Evolutionary conservation across 2,797 vertebrate genomes (phyloP), one percentile per base, ranked within the genome.

Genomic region (Gymnothorax javanicus): DNA sequence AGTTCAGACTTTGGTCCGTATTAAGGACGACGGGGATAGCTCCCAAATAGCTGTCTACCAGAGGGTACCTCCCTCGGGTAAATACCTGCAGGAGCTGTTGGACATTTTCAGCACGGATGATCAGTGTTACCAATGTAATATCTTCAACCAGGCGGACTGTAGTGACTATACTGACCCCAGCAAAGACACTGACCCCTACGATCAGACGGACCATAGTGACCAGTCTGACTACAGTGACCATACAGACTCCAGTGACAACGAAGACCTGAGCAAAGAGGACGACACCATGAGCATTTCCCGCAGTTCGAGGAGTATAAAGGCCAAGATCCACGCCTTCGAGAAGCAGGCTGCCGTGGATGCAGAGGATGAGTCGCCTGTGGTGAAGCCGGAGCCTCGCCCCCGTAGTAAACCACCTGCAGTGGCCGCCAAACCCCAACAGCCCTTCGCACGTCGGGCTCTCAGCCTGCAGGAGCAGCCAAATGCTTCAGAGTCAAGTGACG

Each of bases 271-370:
- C 50, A 84, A 58, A 56, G 85, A 57, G 9, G 81, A 64, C 43
- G 92, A 96, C 93, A 94, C 87, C 84, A 99, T 99, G 98, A 97
- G 90, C 84, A 67, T 88, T 86, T 93, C 93, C 86, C 90, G 94
- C 88, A 96, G 88, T 93, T 96, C 97, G 89, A 96, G 96, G 86
- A 96, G 94, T 88, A 94, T 99, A 90, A 94, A 93, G 89, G 96
- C 97, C 89, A 96, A 94, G 88, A 98, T 99, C 93, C 97, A 97
- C 95, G 97, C 96, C 77, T 98, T 98, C 84, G 98, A 99, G 93
- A 95, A 91, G 89, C 97, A 98, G 93, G 83, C 87, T 56, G 90
- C n/a, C 83, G 6, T 54, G 0, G 95, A 96, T 88, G 95, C 90
- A 50, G 93, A 75, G 83, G 86, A 88, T 33, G 85, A 87, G 12